These are phyloP conservation scores for Hypena proboscidalis DNA, from an alignment of 2,888 invertebrate genomes.

Conservation along the genomic window DNA sequence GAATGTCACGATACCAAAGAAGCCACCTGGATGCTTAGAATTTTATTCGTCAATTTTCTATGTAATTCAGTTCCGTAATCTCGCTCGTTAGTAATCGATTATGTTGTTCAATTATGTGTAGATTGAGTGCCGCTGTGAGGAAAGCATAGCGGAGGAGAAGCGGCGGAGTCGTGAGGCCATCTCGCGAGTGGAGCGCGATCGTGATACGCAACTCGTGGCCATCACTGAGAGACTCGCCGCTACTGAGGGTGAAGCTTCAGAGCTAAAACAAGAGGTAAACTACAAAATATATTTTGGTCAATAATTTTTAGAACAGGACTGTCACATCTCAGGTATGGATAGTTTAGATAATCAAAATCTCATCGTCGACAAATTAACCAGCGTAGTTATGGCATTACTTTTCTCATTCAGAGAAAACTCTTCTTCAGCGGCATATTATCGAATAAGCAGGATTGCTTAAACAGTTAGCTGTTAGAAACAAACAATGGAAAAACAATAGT, in stretches of 20 bases:
- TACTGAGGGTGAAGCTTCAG: slow-evolving; percentile 81
- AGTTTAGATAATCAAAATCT: no score
- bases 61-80: slow-evolving; percentile 9
- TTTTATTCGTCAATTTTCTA: slow-evolving; percentile 14
- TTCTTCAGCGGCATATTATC: no score
- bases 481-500: no score
- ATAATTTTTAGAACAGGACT: not conserved
- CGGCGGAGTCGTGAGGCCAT: slow-evolving; percentile 93
- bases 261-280: slow-evolving; percentile 81
- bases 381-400: no score
- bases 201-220: slow-evolving; percentile 75
- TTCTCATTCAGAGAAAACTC: no score
- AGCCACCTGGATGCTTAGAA: slow-evolving; percentile 2
- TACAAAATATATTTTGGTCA: no score
- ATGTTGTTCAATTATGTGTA: slow-evolving; percentile 53
- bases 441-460: no score
- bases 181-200: slow-evolving; percentile 93
- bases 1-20: slow-evolving; percentile 6
- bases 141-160: slow-evolving; percentile 92
- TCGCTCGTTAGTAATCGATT: slow-evolving; percentile 1
- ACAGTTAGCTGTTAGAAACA: no score
- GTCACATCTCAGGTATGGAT: no score
- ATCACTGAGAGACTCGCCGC: slow-evolving; percentile 74
- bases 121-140: slow-evolving; percentile 91
- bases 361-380: no score